Base-by-base conservation (phyloP, 2,113 vertebrate genomes). In the Grammomys dolichurus region DNA sequence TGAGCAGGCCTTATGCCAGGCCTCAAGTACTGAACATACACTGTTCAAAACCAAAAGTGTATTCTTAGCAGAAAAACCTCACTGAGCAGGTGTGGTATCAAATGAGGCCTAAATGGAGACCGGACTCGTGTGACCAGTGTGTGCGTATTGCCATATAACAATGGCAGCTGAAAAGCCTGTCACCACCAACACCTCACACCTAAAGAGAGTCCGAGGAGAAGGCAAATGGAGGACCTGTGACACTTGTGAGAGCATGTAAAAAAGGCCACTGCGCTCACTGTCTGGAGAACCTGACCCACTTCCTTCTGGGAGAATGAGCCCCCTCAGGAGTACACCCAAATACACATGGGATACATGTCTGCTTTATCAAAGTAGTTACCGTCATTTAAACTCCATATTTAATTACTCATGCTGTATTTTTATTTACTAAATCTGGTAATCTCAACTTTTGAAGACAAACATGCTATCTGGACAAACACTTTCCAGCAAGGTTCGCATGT, bases 331-430 rank as follows among this genome's bases (percentile, higher is more conserved):
- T 7, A 33, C 28, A 12, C 46, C 87, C 91, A 46, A 24, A 48
- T 5, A 51, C 2, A 19, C 43, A 17, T 1, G 73, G 78, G 33
- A 17, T 13, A 70, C 7, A 4, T 6, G 3, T 14, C 28, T 0
- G n/a, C 54, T 13, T 89, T 67, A 40, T 9, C 85, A 36, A 11
- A 46, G 8, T 17, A 69, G 1, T 16, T 14, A 1, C 40, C 63
- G 36, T 81, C 40, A 67, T 54, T 22, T 60, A 19, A 84, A 56
- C 63, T 10, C 26, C 43, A 31, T 12, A 31, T 4, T 31, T 26
- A 56, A 73, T 75, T 76, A 65, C 43, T 16, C 24, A 7, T 10
- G 40, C 63, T 58, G 12, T 11, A 19, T 51, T 70, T 87, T 33
- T 43, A 65, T 46, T 70, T 48, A 26, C 75, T 31, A n/a, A 87